Conservation (phyloP, 2,113 vertebrate genomes). For the Nerophis ophidion region DNA sequence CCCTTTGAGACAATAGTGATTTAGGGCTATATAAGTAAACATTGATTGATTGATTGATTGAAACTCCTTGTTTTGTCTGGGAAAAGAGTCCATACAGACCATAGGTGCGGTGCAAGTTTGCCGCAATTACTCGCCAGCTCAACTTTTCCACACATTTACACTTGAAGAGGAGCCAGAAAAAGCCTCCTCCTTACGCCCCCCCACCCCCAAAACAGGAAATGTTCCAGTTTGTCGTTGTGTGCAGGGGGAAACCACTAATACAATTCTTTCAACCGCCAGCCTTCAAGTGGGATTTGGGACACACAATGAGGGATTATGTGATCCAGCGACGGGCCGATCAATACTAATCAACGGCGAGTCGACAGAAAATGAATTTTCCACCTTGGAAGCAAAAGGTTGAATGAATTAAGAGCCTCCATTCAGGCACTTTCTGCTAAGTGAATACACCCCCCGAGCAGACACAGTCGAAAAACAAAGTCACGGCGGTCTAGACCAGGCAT, state of each 20-base stretch:
- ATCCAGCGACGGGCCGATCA: conserved; percentile 70
- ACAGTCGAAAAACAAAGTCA: conserved; percentile 26
- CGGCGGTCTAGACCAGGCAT: conserved; percentile 39
- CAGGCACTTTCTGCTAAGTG: background rate
- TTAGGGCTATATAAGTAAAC: no score
- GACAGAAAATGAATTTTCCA: conserved; percentile 63
- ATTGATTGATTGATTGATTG: no score
- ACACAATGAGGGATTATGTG: conserved; percentile 73
- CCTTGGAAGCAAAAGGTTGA: conserved; percentile 33
- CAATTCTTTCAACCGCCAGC: conserved; percentile 41
- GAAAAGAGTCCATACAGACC: conserved; percentile 56
- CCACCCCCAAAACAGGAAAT: conserved; percentile 32
- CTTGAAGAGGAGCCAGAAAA: conserved; percentile 44
- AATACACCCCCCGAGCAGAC: background rate
- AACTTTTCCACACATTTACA: conserved; percentile 38
- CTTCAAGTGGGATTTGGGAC: conserved; percentile 60
- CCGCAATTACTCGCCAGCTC: conserved; percentile 53
- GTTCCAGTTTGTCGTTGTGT: conserved; percentile 34
- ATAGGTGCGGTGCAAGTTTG: conserved; percentile 56
- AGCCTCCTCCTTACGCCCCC: background rate
- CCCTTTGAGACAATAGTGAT: no score
- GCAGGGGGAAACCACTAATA: conserved; percentile 54
- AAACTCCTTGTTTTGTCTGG: conserved; percentile 59
- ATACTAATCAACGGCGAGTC: conserved; percentile 75
- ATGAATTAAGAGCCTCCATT: conserved; percentile 21